A percentile compares a stretch with the other conserved stretches of the same genome.
phyloP scores from a whole-genome alignment of 2,113 vertebrate genomes.

The Cavia porcellus region DNA sequence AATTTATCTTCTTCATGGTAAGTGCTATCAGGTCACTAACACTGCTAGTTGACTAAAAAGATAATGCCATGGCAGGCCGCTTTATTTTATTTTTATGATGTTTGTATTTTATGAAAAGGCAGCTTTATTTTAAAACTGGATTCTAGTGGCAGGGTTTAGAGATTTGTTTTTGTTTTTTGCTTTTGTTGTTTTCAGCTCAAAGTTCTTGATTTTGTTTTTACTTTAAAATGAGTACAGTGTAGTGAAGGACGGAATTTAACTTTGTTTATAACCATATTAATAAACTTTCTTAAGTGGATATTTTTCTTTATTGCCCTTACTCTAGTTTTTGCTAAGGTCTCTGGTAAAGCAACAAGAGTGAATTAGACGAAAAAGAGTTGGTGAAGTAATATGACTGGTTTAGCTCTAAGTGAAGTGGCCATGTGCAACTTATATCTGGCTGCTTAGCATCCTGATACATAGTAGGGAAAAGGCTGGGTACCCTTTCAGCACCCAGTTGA shows the following conservation, averaged over 20 bases:
- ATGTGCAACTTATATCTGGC: background rate
- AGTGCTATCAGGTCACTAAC: background rate
- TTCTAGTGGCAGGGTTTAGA: background rate
- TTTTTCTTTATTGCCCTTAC: background rate
- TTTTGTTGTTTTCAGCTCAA: background rate
- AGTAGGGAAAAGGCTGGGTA: background rate
- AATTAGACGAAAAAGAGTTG: slow-evolving; percentile 49
- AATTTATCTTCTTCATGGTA: slow-evolving; percentile 1
- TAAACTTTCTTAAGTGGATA: slow-evolving; percentile 39
- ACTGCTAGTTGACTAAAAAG: slow-evolving; percentile 6
- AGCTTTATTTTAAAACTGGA: slow-evolving; percentile 63
- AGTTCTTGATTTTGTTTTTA: slow-evolving; percentile 38
- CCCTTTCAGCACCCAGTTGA: background rate
- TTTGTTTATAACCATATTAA: background rate
- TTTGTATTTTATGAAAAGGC: background rate
- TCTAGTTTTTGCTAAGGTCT: slow-evolving; percentile 51
- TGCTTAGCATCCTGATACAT: background rate
- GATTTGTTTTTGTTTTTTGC: background rate
- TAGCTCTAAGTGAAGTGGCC: slow-evolving; percentile 14
- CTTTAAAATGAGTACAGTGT: slow-evolving; percentile 20
- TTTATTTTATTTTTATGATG: slow-evolving; percentile 39
- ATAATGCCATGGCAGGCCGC: background rate
- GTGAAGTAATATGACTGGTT: slow-evolving; percentile 5
- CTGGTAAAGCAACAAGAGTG: slow-evolving; percentile 42
- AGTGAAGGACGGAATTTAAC: background rate